These are phyloP conservation scores for Xylocopa sonorina DNA, from an alignment of 1,140 invertebrate genomes.

Conservation along the genomic window DNA sequence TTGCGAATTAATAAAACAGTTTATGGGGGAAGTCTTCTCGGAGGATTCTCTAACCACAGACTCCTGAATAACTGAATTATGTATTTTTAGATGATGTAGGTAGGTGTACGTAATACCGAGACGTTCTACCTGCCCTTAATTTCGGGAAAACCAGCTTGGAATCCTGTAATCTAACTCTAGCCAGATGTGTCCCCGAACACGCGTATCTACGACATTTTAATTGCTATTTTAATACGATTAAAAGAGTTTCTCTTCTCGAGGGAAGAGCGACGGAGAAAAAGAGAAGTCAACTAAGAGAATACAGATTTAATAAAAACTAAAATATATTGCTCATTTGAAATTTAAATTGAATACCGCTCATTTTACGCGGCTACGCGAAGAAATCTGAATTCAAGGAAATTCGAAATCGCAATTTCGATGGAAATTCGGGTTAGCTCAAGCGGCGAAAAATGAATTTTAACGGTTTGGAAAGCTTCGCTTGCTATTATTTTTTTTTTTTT, in stretches of 20 bases:
- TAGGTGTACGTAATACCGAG: neutral
- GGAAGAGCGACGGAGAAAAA: no score
- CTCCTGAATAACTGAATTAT: constrained; percentile 9
- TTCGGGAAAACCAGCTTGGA: neutral
- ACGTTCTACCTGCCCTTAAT: constrained; percentile 2
- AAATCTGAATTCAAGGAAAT: no score
- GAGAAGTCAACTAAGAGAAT: no score
- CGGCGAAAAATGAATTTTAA: no score
- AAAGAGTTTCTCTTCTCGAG: neutral
- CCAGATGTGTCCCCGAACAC: constrained; percentile 18
- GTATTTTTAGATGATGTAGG: constrained; percentile 5
- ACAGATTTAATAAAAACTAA: no score
- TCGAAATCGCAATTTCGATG: no score
- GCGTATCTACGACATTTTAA: neutral
- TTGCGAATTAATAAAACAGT: neutral
- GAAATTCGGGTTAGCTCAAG: no score
- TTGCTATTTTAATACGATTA: neutral
- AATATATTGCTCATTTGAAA: no score
- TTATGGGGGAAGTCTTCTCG: neutral
- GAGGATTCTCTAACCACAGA: neutral
- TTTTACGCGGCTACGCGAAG: no score
- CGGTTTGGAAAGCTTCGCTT: no score
- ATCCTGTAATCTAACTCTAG: constrained; percentile 10
- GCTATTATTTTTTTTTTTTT: neutral
- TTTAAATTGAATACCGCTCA: no score